Percentiles rank a stretch among this genome's conserved stretches.
These are phyloP conservation scores for Neodon shergylaensis DNA, from an alignment of 2,113 vertebrate species.

Conservation along the genomic window DNA sequence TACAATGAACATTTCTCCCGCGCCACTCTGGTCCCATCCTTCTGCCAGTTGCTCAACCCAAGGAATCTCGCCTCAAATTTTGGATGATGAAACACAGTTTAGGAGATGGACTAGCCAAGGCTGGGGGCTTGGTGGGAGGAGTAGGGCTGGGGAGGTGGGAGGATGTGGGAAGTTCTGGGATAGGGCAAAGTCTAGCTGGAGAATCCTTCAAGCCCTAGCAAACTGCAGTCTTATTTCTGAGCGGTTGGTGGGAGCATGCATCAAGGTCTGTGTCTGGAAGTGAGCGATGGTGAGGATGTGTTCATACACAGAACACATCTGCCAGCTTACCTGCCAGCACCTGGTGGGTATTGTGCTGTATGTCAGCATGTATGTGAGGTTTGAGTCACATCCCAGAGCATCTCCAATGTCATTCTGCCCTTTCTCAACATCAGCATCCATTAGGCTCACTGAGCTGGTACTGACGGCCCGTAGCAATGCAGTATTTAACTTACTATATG, in stretches of 20 bases:
- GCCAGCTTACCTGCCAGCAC: neutral
- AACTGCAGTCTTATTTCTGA: neutral
- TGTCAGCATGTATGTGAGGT: neutral
- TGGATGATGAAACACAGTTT: constrained; percentile 61
- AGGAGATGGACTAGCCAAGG: constrained; percentile 36
- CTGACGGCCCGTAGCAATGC: neutral
- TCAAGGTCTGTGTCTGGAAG: neutral
- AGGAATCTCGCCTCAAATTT: constrained; percentile 63
- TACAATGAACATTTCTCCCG: neutral
- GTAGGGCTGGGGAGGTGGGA: accelerated
- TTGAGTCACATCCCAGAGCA: neutral
- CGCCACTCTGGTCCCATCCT: neutral
- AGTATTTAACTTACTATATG: neutral
- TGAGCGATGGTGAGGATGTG: neutral
- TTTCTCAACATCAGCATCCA: neutral
- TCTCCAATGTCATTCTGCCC: neutral
- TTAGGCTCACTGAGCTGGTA: neutral
- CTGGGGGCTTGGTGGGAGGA: neutral
- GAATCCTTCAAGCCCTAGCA: neutral
- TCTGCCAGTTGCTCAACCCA: neutral
- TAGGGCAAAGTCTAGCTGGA: neutral
- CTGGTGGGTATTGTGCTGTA: neutral
- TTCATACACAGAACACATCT: neutral
- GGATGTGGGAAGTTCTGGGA: neutral
- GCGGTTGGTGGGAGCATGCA: accelerated